A percentile compares a stretch with the other conserved stretches of the same genome.
Conservation (phyloP, 92 coral and sea anemone genomes). For the Porites divaricata region DNA sequence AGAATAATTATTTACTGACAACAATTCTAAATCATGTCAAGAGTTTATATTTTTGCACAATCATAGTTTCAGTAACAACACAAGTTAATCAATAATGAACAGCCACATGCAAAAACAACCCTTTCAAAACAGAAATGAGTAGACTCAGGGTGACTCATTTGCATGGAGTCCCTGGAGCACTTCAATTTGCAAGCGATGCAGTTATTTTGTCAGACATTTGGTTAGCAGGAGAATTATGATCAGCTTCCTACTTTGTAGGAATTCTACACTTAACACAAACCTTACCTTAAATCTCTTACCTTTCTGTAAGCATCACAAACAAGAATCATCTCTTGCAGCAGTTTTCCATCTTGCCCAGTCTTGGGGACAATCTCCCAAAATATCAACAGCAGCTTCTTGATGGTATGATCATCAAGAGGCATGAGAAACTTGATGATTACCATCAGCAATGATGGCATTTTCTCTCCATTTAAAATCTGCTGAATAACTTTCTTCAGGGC, state of each 20-base stretch:
- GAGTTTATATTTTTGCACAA: no score
- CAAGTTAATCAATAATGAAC: no score
- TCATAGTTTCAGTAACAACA: no score
- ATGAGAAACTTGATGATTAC: slow-evolving; percentile 93
- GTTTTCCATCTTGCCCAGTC: slow-evolving; percentile 96
- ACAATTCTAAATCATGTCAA: no score
- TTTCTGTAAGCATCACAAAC: slow-evolving; percentile 99
- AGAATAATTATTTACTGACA: no score
- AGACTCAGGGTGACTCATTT: no score
- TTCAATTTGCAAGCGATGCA: no score
- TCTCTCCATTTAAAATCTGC: slow-evolving; percentile 94
- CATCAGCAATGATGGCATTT: slow-evolving; percentile 96
- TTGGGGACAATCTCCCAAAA: slow-evolving; percentile 99
- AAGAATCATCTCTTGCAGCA: slow-evolving; percentile 97
- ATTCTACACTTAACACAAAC: neutral
- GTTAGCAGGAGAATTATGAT: neutral
- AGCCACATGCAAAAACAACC: no score
- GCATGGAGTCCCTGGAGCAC: no score
- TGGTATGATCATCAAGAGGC: slow-evolving; percentile 97
- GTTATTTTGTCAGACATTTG: no score
- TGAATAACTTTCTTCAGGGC: slow-evolving; percentile 94
- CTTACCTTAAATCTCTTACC: slow-evolving; percentile 40
- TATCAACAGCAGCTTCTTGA: slow-evolving; percentile 91
- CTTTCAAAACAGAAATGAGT: no score
- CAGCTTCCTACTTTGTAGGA: neutral